Evolutionary conservation across 2,797 vertebrate species (phyloP), one percentile per base, ranked within the genome.

Genomic region (Enteromius mattozi): DNA sequence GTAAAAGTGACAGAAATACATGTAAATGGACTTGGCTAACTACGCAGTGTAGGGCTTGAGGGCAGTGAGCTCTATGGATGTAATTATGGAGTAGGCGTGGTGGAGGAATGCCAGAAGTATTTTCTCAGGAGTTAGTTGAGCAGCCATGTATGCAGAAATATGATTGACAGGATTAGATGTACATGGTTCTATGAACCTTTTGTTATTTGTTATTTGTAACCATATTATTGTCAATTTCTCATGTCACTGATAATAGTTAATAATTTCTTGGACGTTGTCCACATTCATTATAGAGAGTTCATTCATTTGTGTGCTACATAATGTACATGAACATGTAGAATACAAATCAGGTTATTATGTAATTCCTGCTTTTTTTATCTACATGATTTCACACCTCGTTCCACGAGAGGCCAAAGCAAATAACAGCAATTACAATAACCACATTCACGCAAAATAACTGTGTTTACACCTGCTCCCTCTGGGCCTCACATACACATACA

Each of bases 351-450:
- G n/a, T 76, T 66, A 49, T 66, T 75, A 45, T 33, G 13, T 66
- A 37, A 27, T 68, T 68, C 12, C 40, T 12, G 30, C 33, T 3
- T n/a, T 47, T 70, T 75, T 51, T 42, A 10, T 65, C 27, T 21
- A 16, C 72, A 51, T 81, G 19, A 80, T 83, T 84, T 86, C 56
- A 69, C 61, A 80, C 56, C 82, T 87, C 10, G 27, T 37, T 82
- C 40, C 78, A 84, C 6, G 3, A 65, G 72, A 82, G 82, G 70
- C 71, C 77, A 86, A 80, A 49, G 27, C 12, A 83, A 86, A 88
- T 80, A 70, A 88, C 81, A 66, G 87, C 78, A 77, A 85, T 86
- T 86, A 86, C 65, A 83, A 77, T 71, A 81, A 75, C 27, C 8
- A 7, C 47, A 56, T 83, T 74, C 56, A 54, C 37, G 6, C 35